A percentile compares a stretch with the other conserved stretches of the same genome.
These are phyloP conservation scores for Mythimna pallens DNA, from an alignment of 2,888 invertebrate species.

Conservation along the genomic window DNA sequence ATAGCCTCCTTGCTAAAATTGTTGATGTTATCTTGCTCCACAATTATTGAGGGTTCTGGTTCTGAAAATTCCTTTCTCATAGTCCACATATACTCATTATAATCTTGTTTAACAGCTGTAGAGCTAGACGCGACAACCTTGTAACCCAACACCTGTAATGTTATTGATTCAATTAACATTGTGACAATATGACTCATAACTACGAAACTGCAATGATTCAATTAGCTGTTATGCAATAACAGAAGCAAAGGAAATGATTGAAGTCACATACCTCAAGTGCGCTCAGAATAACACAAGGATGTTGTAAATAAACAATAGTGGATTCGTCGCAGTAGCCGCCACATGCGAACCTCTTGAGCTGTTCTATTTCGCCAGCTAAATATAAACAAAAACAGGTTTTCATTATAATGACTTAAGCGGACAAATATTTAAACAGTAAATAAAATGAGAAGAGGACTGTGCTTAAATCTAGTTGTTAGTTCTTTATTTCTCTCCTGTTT, in stretches of 20 bases:
- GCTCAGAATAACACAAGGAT: conserved; percentile 96
- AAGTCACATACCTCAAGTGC: conserved; percentile 93
- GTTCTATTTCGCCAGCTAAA: conserved; percentile 94
- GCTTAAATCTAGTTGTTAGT: conserved; percentile 1
- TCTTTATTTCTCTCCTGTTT: conserved; percentile 47
- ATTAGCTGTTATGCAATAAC: conserved; percentile 24
- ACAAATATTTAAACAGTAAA: conserved; percentile 16
- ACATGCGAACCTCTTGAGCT: conserved; percentile 95
- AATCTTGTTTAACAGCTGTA: conserved; percentile 96
- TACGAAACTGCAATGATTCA: conserved; percentile 49
- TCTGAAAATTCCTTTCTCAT: conserved; percentile 97
- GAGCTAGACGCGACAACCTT: conserved; percentile 97
- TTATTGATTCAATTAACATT: conserved; percentile 51
- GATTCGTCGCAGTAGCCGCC: conserved; percentile 96
- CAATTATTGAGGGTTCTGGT: conserved; percentile 93
- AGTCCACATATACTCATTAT: conserved; percentile 98
- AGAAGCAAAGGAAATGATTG: conserved; percentile 10
- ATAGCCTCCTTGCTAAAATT: conserved; percentile 91
- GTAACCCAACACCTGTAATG: conserved; percentile 94
- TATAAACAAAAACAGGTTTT: conserved; percentile 21
- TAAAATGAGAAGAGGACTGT: conserved; percentile 58
- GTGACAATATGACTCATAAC: conserved; percentile 58
- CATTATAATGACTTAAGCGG: conserved; percentile 7
- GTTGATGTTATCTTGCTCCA: conserved; percentile 91
- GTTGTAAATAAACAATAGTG: conserved; percentile 96